These are phyloP conservation scores for Ophiothrix spiculata DNA, from an alignment of 35 echinoderm and acorn worm genomes.

Conservation along the genomic window DNA sequence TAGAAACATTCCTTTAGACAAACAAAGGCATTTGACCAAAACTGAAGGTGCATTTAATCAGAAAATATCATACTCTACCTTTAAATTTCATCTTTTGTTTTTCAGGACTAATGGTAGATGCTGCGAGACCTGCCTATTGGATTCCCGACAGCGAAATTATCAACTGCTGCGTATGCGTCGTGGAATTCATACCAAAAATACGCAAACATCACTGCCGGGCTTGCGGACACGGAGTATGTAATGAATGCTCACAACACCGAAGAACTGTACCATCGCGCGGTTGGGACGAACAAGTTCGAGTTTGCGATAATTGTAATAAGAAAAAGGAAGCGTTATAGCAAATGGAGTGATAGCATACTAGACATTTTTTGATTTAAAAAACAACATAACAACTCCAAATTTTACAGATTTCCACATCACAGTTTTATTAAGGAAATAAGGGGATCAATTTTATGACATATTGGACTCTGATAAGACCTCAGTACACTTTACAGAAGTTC, in stretches of 20 bases:
- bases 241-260: slow-evolving; percentile 57
- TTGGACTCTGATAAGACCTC: too few species aligned
- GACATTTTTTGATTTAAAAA: too few species aligned
- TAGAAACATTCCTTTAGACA: background rate
- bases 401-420: too few species aligned
- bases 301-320: slow-evolving; percentile 75
- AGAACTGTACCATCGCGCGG: slow-evolving; percentile 85
- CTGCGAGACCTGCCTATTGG: slow-evolving; percentile 94
- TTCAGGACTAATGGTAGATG: slow-evolving; percentile 81
- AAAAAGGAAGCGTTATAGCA: slow-evolving; percentile 18
- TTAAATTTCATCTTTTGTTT: background rate
- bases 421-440: too few species aligned
- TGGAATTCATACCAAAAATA: slow-evolving; percentile 76
- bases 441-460: too few species aligned
- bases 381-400: too few species aligned
- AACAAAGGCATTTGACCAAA: background rate
- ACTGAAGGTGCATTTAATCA: background rate
- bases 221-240: slow-evolving; percentile 88
- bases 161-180: slow-evolving; percentile 67
- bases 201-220: slow-evolving; percentile 90
- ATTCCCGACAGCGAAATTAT: slow-evolving; percentile 86
- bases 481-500: too few species aligned
- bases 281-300: slow-evolving; percentile 88
- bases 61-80: background rate
- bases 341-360: too few species aligned